Conservation (phyloP, 1,140 invertebrate species). For the Drosophila mojavensis region DNA sequence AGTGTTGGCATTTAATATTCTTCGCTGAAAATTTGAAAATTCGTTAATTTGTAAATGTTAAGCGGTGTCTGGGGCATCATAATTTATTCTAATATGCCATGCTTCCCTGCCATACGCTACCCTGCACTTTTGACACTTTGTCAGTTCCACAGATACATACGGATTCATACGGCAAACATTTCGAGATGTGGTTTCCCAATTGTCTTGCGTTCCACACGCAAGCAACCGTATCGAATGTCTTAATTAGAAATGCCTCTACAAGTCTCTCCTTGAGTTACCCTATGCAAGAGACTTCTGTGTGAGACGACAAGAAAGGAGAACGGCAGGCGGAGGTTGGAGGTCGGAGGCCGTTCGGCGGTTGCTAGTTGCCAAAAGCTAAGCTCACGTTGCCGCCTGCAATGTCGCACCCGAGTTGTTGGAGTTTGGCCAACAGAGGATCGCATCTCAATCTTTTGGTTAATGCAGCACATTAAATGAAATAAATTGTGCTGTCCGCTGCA, state of each 20-base stretch:
- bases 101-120: not conserved
- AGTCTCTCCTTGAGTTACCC: slow-evolving; percentile 30
- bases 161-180: slow-evolving; percentile 5
- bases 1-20: slow-evolving; percentile 23
- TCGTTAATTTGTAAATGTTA: slow-evolving; percentile 45
- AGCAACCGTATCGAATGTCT: slow-evolving; percentile 78
- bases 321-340: slow-evolving; percentile 28
- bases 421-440: slow-evolving; percentile 50
- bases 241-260: slow-evolving; percentile 75
- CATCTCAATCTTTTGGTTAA: slow-evolving; percentile 74
- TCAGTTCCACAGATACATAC: not conserved
- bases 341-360: too few relatives aligned
- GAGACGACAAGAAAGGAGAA: too few relatives aligned
- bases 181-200: slow-evolving; percentile 57
- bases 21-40: slow-evolving; percentile 8
- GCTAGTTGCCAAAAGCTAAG: slow-evolving; percentile 27
- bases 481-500: slow-evolving; percentile 69
- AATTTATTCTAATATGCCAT: slow-evolving; percentile 42
- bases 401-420: not conserved
- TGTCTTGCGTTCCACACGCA: slow-evolving; percentile 78
- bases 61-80: slow-evolving; percentile 43
- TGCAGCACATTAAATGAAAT: slow-evolving; percentile 77
- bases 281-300: slow-evolving; percentile 10
- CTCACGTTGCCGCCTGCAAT: slow-evolving; percentile 46
- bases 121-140: not conserved